Evolutionary conservation across 1,140 invertebrate species (phyloP).

Genomic region (Platyscapa corneri): DNA sequence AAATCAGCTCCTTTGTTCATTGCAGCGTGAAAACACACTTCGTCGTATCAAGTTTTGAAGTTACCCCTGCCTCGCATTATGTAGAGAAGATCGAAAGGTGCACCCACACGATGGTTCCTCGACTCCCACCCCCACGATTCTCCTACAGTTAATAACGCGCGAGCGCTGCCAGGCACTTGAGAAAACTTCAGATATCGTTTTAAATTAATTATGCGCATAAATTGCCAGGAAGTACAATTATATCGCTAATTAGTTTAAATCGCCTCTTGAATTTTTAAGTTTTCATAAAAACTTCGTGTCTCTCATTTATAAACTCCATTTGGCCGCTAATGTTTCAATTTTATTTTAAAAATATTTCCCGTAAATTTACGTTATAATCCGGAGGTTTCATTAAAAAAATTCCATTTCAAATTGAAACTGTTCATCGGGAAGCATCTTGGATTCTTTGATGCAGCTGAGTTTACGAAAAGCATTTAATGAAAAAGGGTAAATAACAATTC

Average conservation of each 20-base stretch:
- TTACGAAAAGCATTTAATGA: not conserved
- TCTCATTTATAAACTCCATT: not conserved
- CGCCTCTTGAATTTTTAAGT: conserved; percentile 50
- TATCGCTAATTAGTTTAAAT: conserved; percentile 53
- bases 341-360: conserved; percentile 20
- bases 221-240: conserved; percentile 48
- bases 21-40: conserved; percentile 33
- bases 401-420: not conserved
- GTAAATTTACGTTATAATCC: not conserved
- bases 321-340: not conserved
- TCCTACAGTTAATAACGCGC: conserved; percentile 46
- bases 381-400: not conserved
- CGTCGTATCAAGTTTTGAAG: conserved; percentile 44
- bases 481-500: not conserved
- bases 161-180: conserved; percentile 44
- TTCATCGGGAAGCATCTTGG: not conserved
- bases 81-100: conserved; percentile 12
- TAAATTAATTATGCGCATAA: conserved; percentile 54
- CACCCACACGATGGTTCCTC: conserved; percentile 8
- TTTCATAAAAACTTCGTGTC: not conserved
- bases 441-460: not conserved
- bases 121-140: not conserved
- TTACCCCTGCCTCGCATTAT: conserved; percentile 18
- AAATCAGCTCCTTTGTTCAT: conserved; percentile 37
- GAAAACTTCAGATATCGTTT: conserved; percentile 53